Conservation (phyloP, 1,140 invertebrate genomes). For the Metopolophium dirhodum region DNA sequence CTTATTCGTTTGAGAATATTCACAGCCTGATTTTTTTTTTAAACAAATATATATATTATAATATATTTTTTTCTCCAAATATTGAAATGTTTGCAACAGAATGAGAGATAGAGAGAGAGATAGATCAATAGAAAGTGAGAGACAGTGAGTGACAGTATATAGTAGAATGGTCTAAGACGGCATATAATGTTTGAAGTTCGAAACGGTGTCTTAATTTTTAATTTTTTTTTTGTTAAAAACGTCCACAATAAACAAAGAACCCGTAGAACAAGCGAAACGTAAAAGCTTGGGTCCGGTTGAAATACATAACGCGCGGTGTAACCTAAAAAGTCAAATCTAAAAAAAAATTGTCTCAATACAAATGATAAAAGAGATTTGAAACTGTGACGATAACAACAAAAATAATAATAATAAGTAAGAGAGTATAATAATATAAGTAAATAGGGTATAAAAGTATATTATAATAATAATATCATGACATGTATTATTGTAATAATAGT, state of each 20-base stretch:
- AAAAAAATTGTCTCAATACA: neutral
- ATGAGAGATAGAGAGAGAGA: neutral
- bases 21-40: conserved; percentile 51
- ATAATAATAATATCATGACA: neutral
- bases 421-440: conserved; percentile 7
- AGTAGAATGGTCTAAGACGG: conserved; percentile 12
- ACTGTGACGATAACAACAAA: neutral
- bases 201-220: neutral
- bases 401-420: conserved; percentile 25
- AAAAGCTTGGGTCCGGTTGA: conserved; percentile 30
- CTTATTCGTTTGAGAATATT: conserved; percentile 52
- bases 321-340: neutral
- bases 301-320: neutral
- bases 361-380: neutral
- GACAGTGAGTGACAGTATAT: neutral
- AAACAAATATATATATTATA: conserved; percentile 34
- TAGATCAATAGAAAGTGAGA: neutral
- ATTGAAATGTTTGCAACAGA: conserved; percentile 9
- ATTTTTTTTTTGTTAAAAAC: neutral
- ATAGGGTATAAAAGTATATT: neutral
- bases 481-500: neutral
- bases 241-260: conserved; percentile 56
- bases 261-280: conserved; percentile 49
- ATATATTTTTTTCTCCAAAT: conserved; percentile 22
- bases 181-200: neutral